Evolutionary conservation across 2,113 vertebrate species (phyloP).

Genomic region (Aplodontia rufa): DNA sequence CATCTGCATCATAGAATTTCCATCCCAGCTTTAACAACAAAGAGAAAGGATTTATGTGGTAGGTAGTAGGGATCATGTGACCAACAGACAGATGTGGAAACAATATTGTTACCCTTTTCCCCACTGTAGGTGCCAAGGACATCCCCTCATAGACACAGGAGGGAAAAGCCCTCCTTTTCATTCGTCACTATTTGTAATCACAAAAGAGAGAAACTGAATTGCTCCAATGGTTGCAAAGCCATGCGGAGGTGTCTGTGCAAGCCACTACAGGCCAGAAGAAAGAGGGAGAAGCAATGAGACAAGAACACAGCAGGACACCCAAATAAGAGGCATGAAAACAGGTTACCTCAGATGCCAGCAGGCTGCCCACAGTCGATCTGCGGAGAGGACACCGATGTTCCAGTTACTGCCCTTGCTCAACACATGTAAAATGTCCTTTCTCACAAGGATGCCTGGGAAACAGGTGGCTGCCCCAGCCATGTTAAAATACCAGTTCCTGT

Average conservation of each 20-base stretch:
- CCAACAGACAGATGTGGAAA: not conserved
- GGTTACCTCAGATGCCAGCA: conserved; percentile 83
- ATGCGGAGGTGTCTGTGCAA: not conserved
- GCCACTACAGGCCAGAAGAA: not conserved
- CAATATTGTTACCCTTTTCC: not conserved
- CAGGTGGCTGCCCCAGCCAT: accelerated
- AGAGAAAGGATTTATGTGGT: not conserved
- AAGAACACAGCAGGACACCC: not conserved
- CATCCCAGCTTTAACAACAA: conserved; percentile 87
- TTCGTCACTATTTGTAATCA: not conserved
- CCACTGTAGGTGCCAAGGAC: not conserved
- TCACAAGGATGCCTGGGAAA: not conserved
- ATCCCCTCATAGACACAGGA: not conserved
- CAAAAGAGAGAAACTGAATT: not conserved
- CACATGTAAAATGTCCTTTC: accelerated
- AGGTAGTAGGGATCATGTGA: not conserved
- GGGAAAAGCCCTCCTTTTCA: not conserved
- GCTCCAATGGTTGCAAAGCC: not conserved
- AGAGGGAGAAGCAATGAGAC: not conserved
- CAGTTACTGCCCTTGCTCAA: not conserved
- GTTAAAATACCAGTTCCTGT: not conserved
- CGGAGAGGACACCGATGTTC: conserved; percentile 46
- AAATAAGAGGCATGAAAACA: not conserved
- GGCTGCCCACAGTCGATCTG: conserved; percentile 83
- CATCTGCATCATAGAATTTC: conserved; percentile 92